phyloP scores from a whole-genome alignment of 92 coral and sea anemone species.

The Palythoa grandiflora region DNA sequence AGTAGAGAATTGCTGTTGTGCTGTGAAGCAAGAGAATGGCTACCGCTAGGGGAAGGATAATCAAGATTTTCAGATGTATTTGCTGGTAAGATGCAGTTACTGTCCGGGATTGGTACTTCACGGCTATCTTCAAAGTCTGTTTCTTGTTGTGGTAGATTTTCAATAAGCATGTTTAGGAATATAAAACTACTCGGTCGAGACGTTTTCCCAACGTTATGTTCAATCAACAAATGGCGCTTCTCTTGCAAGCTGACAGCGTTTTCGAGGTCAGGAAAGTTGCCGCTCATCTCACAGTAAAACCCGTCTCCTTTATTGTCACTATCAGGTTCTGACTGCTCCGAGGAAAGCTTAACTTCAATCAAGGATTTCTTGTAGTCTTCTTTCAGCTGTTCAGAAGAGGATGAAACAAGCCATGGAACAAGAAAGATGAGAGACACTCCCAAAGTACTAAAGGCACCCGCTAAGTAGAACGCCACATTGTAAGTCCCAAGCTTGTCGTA shows the following conservation, averaged over 20 bases:
- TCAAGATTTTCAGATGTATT: background rate
- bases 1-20: background rate
- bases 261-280: background rate
- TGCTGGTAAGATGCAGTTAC: background rate
- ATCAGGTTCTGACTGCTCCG: background rate
- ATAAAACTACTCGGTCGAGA: constrained; percentile 43
- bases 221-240: background rate
- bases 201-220: background rate
- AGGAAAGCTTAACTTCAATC: background rate
- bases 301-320: background rate
- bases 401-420: constrained; percentile 13
- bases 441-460: constrained; percentile 21
- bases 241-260: constrained; percentile 19
- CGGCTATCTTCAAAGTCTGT: background rate
- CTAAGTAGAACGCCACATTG: constrained; percentile 38
- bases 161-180: constrained; percentile 35
- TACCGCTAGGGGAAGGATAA: background rate
- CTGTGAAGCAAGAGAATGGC: background rate
- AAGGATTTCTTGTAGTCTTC: constrained; percentile 13
- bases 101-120: background rate
- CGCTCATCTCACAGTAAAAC: background rate
- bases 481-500: constrained; percentile 35
- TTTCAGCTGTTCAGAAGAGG: background rate
- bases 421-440: constrained; percentile 44
- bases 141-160: constrained; percentile 10